Base-by-base conservation (phyloP, 2,888 invertebrate genomes). In the Thalpophila matura region DNA sequence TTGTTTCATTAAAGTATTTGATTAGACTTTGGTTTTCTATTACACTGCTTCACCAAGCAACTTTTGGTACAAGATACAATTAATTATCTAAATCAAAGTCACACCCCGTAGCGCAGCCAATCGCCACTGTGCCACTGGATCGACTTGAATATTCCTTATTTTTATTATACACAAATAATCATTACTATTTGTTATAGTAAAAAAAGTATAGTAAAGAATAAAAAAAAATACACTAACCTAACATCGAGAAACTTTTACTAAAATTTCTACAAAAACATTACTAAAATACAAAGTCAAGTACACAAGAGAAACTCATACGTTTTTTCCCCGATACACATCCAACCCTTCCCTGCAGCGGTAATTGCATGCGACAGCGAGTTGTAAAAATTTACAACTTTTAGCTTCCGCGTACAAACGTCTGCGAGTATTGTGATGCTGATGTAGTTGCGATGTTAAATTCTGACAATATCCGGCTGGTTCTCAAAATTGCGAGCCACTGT, bases 311-410 rank as follows among this genome's bases (percentile, higher is more conserved):
- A 55, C 35, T 67, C 64, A 29, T 66, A 59, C 38, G 37, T 56
- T 78, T 78, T 77, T 77, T 51, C 59, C 59, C 65, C 58, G 29
- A 57, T 64, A 56, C 63, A 61, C n/a, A 77, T 77, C 74, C 83
- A 90, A 90, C 89, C 89, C 89, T 86, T 85, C 86, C 82, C 81
- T 74, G 81, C 82, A 74, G 62, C 79, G 74, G 86, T 87, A 87
- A 89, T 88, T 87, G 87, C 87, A 73, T 78, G 75, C 87, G 87
- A 80, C 84, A 75, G 82, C 67, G 80, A 86, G 92, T 89, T 91
- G 89, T 94, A 94, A 94, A 94, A 92, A 90, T 94, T 94, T 92
- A 94, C 93, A 90, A 90, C 92, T 84, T 70, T 76, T 62, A 72
- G 88, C 90, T 90, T 92, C 93, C 92, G 90, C 84, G 80, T 82